Percentiles rank a stretch among this genome's conserved stretches.
Conservation (phyloP, 1,140 invertebrate species). For the Trigoniulus corallinus region DNA sequence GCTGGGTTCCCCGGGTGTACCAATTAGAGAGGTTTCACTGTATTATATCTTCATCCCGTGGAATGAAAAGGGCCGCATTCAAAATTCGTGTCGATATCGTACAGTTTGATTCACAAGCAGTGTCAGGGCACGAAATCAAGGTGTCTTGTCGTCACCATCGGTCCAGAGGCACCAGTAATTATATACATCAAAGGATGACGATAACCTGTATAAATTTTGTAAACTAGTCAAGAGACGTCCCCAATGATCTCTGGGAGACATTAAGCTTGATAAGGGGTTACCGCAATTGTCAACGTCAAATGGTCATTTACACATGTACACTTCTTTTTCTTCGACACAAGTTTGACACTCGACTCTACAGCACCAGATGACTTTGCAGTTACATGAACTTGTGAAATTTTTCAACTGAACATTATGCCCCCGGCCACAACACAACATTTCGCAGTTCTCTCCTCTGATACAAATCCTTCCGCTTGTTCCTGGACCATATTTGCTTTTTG, state of each 20-base stretch:
- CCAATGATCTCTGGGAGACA: no score
- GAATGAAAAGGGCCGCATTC: no score
- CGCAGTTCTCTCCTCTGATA: slow-evolving; percentile 18
- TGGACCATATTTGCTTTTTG: slow-evolving; percentile 35
- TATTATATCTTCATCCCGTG: no score
- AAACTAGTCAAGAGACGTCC: no score
- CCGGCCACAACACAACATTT: slow-evolving; percentile 35
- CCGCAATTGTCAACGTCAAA: no score
- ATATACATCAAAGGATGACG: not conserved
- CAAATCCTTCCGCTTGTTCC: slow-evolving; percentile 39
- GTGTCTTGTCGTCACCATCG: not conserved
- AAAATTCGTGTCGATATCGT: no score
- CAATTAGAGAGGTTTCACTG: no score
- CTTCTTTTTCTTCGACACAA: slow-evolving; percentile 13
- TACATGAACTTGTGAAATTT: slow-evolving; percentile 25
- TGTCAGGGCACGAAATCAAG: no score
- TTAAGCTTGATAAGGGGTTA: no score
- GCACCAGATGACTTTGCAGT: slow-evolving; percentile 33
- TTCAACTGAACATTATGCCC: slow-evolving; percentile 30
- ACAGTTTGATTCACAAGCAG: no score
- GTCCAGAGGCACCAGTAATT: not conserved
- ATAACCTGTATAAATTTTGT: no score
- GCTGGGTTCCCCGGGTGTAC: no score
- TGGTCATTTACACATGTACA: not conserved
- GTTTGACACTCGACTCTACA: slow-evolving; percentile 32